Evolutionary conservation across 2,113 vertebrate species (phyloP).

Genomic region (Seriola dumerili): DNA sequence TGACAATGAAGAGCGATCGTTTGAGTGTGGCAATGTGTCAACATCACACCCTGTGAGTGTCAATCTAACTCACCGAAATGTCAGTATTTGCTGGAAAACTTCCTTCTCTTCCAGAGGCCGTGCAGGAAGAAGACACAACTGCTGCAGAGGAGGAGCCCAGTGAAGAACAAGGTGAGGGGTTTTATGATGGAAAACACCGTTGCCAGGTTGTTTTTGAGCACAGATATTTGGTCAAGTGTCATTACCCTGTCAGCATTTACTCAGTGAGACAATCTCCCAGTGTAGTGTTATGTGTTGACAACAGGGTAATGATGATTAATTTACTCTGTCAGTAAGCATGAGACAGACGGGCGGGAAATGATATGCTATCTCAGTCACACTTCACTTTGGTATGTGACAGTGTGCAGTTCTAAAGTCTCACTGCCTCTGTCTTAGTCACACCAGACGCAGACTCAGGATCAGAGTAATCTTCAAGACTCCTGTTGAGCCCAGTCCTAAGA

Average conservation of each 20-base stretch:
- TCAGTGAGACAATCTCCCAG: too few species aligned
- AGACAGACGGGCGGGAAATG: not conserved
- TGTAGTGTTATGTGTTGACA: not conserved
- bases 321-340: not conserved
- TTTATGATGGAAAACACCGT: not conserved
- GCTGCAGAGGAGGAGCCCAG: conserved; percentile 52
- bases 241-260: not conserved
- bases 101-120: conserved; percentile 43
- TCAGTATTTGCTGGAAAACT: not conserved
- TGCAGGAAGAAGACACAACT: conserved; percentile 46
- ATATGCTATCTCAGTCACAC: conserved; percentile 1
- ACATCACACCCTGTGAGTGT: not conserved
- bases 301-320: conserved; percentile 8
- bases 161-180: conserved; percentile 48
- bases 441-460: not conserved
- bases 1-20: not conserved
- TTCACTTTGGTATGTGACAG: conserved; percentile 51
- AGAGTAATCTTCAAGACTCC: not conserved
- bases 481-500: conserved; percentile 34
- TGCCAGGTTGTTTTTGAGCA: not conserved
- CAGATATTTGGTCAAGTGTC: not conserved
- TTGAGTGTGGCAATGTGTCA: not conserved
- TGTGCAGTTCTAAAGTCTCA: not conserved
- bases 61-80: not conserved
- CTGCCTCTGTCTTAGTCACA: conserved; percentile 35